phyloP scores from a whole-genome alignment of 92 coral and sea anemone genomes.

The Pocillopora grandis region DNA sequence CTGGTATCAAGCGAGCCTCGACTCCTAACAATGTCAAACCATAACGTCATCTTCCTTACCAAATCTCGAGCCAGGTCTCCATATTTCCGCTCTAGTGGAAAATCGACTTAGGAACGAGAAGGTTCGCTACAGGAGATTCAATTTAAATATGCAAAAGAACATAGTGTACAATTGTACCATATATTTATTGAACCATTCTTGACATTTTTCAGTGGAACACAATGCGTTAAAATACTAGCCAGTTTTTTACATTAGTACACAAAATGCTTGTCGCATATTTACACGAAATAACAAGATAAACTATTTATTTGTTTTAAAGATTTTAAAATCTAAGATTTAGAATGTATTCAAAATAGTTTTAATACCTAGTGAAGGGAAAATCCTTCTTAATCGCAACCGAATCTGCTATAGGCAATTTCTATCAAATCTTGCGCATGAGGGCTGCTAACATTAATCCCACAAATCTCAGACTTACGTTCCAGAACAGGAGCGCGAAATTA shows the following conservation, averaged over 20 bases:
- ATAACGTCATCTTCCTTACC: neutral
- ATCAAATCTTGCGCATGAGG: too few relatives aligned
- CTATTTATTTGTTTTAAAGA: conserved; percentile 31
- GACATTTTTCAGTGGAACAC: neutral
- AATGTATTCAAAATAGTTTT: neutral
- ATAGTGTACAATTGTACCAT: conserved; percentile 36
- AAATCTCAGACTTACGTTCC: too few relatives aligned
- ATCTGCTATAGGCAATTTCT: too few relatives aligned
- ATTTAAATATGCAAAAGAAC: neutral
- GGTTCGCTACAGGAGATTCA: neutral
- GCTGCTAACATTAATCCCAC: too few relatives aligned
- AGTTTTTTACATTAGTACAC: neutral
- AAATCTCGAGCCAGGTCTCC: neutral
- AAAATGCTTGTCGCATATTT: conserved; percentile 1
- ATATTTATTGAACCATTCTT: conserved; percentile 29
- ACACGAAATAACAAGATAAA: conserved; percentile 9
- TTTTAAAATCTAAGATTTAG: conserved; percentile 9
- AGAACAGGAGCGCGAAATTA: too few relatives aligned
- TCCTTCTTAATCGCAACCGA: too few relatives aligned
- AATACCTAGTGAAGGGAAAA: too few relatives aligned
- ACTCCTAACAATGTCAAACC: neutral
- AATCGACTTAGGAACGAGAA: neutral
- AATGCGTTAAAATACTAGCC: conserved; percentile 13
- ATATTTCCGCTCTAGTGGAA: neutral
- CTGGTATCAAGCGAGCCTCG: neutral